Evolutionary conservation across 2,888 invertebrate genomes (phyloP).

Genomic region (Eristalinus sepulchralis): DNA sequence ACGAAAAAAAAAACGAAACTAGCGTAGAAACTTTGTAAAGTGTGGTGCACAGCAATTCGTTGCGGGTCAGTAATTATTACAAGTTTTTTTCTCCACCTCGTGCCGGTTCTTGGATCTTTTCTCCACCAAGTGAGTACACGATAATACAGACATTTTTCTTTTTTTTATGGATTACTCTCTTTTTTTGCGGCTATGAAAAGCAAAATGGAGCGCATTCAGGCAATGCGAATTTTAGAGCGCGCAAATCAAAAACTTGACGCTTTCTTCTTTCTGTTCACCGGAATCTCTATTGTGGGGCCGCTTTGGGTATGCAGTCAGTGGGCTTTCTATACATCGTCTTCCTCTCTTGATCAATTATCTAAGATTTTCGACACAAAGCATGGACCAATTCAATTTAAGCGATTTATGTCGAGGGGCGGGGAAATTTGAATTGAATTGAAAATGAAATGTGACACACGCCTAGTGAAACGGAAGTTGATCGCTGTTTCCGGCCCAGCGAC

Average conservation of each 20-base stretch:
- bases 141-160: conserved; percentile 42
- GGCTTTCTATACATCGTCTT: conserved; percentile 40
- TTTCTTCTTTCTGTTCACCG: conserved; percentile 56
- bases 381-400: conserved; percentile 27
- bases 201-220: conserved; percentile 62
- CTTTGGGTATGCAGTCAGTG: conserved; percentile 18
- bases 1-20: conserved; percentile 54
- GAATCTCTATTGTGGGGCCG: conserved; percentile 18
- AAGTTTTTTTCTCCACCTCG: conserved; percentile 27
- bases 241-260: conserved; percentile 69
- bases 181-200: conserved; percentile 8
- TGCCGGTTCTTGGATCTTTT: conserved; percentile 6
- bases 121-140: conserved; percentile 26
- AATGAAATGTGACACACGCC: not conserved
- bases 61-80: conserved; percentile 69
- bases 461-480: conserved; percentile 6
- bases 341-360: conserved; percentile 44
- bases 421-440: conserved; percentile 26
- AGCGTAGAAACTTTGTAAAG: conserved; percentile 62
- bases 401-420: conserved; percentile 1
- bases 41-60: conserved; percentile 60
- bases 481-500: not conserved
- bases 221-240: conserved; percentile 68
- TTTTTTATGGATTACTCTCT: conserved; percentile 5
- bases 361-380: conserved; percentile 29